These are phyloP conservation scores for Heliconius ethilla DNA, from an alignment of 2,888 invertebrate genomes.

Conservation along the genomic window DNA sequence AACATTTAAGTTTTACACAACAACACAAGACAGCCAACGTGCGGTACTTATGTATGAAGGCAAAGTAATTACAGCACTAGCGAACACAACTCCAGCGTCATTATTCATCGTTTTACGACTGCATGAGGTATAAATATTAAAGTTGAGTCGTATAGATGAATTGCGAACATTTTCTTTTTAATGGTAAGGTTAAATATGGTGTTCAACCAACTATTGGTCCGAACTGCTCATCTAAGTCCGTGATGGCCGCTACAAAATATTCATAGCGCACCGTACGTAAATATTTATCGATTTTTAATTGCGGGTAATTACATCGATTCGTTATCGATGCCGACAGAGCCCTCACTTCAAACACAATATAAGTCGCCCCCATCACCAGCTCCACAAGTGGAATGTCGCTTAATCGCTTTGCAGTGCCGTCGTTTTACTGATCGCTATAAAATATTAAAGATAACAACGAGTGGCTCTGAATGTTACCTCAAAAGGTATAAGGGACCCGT, in stretches of 20 bases:
- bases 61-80: slow-evolving; percentile 80
- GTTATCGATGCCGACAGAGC: slow-evolving; percentile 63
- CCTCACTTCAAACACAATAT: slow-evolving; percentile 54
- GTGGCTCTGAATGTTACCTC: slow-evolving; percentile 67
- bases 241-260: slow-evolving; percentile 62
- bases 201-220: slow-evolving; percentile 65
- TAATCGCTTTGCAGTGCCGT: slow-evolving; percentile 76
- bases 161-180: slow-evolving; percentile 82
- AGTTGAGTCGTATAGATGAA: slow-evolving; percentile 79
- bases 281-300: slow-evolving; percentile 75
- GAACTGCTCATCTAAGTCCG: slow-evolving; percentile 64
- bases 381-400: slow-evolving; percentile 71
- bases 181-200: slow-evolving; percentile 79
- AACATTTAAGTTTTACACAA: slow-evolving; percentile 74
- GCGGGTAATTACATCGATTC: slow-evolving; percentile 65
- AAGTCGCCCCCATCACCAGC: slow-evolving; percentile 53
- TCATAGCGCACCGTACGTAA: slow-evolving; percentile 64
- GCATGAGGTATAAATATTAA: slow-evolving; percentile 81
- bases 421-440: slow-evolving; percentile 81
- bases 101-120: slow-evolving; percentile 82
- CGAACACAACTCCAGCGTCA: slow-evolving; percentile 78
- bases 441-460: slow-evolving; percentile 81
- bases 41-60: slow-evolving; percentile 68
- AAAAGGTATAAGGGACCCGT: slow-evolving; percentile 64
- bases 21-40: slow-evolving; percentile 77